Conservation (phyloP, 2,113 vertebrate genomes). For the Scartelaos histophorus region DNA sequence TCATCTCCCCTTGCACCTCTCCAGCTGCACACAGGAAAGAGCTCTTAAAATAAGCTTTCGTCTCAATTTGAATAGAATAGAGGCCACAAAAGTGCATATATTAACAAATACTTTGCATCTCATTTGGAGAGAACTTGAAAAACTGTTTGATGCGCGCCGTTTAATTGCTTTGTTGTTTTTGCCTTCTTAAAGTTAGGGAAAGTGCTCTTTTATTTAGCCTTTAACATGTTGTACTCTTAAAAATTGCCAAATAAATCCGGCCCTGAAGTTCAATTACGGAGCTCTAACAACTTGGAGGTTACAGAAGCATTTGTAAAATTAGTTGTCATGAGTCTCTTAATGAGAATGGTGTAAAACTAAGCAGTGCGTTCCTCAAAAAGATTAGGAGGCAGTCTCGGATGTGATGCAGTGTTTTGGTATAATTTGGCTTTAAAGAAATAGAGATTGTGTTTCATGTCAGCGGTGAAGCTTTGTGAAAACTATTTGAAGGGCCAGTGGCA, state of each 20-base stretch:
- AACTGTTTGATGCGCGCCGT: slow-evolving; percentile 32
- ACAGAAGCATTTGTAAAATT: not conserved
- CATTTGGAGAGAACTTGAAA: slow-evolving; percentile 44
- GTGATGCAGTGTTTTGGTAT: not conserved
- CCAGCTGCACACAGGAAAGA: slow-evolving; percentile 37
- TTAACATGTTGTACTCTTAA: not conserved
- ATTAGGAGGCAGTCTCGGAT: not conserved
- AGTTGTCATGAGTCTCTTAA: not conserved
- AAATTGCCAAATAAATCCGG: not conserved
- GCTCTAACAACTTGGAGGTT: slow-evolving; percentile 1
- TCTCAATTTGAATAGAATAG: slow-evolving; percentile 61
- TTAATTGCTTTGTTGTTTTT: slow-evolving; percentile 30
- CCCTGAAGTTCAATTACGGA: not conserved
- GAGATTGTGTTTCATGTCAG: slow-evolving; percentile 1
- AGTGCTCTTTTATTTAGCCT: slow-evolving; percentile 28
- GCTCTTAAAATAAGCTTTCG: slow-evolving; percentile 51
- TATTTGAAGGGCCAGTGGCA: slow-evolving; percentile 1
- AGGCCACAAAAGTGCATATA: slow-evolving; percentile 57
- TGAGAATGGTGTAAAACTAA: not conserved
- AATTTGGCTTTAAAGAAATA: not conserved
- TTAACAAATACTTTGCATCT: slow-evolving; percentile 70
- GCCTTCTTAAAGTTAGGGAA: slow-evolving; percentile 24
- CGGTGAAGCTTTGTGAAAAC: not conserved
- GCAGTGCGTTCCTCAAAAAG: not conserved
- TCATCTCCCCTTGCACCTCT: slow-evolving; percentile 34